Percentiles rank a stretch among this genome's conserved stretches.
Evolutionary conservation across 35 echinoderm and acorn worm species (phyloP).

Genomic region (Nesometra sesokonis): DNA sequence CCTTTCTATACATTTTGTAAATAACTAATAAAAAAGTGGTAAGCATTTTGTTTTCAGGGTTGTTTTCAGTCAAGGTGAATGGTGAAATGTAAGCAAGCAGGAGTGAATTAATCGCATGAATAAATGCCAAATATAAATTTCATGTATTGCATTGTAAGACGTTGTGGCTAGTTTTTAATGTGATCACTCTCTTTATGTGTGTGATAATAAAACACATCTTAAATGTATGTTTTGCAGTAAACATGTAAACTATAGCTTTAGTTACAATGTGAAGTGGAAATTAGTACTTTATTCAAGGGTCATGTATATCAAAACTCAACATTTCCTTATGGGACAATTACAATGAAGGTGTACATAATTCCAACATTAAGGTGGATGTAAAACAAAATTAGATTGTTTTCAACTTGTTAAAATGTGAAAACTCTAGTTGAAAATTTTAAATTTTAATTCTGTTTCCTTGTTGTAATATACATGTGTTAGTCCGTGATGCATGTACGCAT

Average conservation of each 20-base stretch:
- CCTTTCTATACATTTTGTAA: background rate
- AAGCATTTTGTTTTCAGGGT: background rate
- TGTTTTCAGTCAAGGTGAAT: background rate
- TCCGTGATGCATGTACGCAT: background rate
- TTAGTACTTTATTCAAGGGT: background rate
- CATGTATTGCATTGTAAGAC: background rate
- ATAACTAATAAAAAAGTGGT: background rate
- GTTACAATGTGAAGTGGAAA: background rate
- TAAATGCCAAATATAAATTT: background rate
- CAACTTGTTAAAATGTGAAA: background rate
- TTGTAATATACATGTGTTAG: background rate
- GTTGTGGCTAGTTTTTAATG: background rate
- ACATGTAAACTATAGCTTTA: background rate
- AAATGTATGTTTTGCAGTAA: background rate
- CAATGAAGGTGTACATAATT: background rate
- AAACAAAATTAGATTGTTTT: background rate
- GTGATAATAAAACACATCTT: background rate
- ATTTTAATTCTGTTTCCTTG: background rate
- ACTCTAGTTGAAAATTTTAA: background rate
- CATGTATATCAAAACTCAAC: background rate
- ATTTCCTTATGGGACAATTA: background rate
- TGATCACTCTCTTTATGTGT: background rate
- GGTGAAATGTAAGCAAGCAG: background rate
- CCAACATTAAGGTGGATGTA: background rate
- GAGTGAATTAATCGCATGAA: background rate